Base-by-base conservation (phyloP, 2,113 vertebrate genomes). In the Microtus oregoni region DNA sequence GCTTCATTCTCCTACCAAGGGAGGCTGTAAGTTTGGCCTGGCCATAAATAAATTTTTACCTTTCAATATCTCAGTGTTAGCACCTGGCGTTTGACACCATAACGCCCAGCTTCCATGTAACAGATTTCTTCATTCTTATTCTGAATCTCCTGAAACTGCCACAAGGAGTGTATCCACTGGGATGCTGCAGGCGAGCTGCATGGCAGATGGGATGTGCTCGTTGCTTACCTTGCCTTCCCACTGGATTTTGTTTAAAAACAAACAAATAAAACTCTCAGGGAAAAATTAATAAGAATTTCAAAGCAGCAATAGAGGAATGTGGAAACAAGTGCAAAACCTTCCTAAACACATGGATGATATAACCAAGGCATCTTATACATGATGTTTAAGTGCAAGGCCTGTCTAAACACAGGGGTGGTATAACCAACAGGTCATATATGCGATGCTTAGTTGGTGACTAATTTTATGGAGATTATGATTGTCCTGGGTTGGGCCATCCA, bases 201-300 rank as follows among this genome's bases (percentile, higher is more conserved):
- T 11, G 19, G 17, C 32, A 26, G 5, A 28, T 15, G 11, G 47
- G 22, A 12, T 24, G 4, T 63, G 55, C 41, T 85, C 28, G 15
- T 15, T 38, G 8, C 11, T 7, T n/a, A 32, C 7, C 65, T 58
- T 10, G 1, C 20, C 70, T 63, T 90, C 7, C n/a, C 70, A 47
- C 5, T 78, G n/a, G 77, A 82, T 35, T 92, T 93, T 14, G 24
- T 11, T 87, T 89, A 73, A 0, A 79, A 79, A 41, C 38, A 30
- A 58, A 95, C 67, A 68, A 32, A 41, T 32, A 93, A 1, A 41
- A 88, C 44, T 55, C 58, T 63, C 90, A 75, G 55, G 47, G 35
- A 90, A 63, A 82, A 73, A 79, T 93, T 47, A 81, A 13, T 65
- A 61, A 86, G 63, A 90, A 90, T 86, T 95, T 81, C 44, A 52